These are phyloP conservation scores for Spodoptera littoralis DNA, from an alignment of 2,888 invertebrate species.

Conservation along the genomic window DNA sequence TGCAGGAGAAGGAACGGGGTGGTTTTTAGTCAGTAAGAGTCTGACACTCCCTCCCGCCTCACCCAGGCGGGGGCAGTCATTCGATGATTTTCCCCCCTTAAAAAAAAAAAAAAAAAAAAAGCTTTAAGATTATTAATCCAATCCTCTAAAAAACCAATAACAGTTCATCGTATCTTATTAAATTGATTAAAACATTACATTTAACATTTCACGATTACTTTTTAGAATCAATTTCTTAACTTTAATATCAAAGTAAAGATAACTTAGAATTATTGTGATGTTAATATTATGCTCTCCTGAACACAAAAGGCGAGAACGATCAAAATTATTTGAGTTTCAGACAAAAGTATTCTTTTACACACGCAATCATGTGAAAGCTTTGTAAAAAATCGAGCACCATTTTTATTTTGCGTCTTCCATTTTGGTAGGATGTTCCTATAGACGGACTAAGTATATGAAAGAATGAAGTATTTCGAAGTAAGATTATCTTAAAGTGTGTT, in stretches of 20 bases:
- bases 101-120: too few relatives aligned
- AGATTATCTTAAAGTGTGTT: too few relatives aligned
- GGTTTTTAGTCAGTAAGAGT: too few relatives aligned
- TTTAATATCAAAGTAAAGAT: constrained; percentile 3
- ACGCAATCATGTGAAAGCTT: constrained; percentile 20
- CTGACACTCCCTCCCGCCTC: too few relatives aligned
- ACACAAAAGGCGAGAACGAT: constrained; percentile 6
- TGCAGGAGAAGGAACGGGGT: too few relatives aligned
- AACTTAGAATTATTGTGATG: constrained; percentile 26
- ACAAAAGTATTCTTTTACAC: constrained; percentile 14
- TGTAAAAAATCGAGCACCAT: constrained; percentile 9
- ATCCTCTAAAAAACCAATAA: neutral
- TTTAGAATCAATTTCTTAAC: constrained; percentile 2
- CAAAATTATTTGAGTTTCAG: constrained; percentile 16
- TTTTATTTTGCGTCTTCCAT: neutral
- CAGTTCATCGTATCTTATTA: neutral
- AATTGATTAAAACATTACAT: neutral
- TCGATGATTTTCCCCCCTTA: too few relatives aligned
- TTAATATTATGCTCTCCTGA: constrained; percentile 30
- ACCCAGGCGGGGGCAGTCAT: too few relatives aligned
- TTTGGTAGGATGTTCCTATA: neutral
- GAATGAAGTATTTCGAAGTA: too few relatives aligned
- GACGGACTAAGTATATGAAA: too few relatives aligned
- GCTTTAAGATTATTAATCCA: too few relatives aligned
- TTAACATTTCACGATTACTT: neutral